Evolutionary conservation across 2,888 invertebrate species (phyloP).

Genomic region (Luperina nickerlii): DNA sequence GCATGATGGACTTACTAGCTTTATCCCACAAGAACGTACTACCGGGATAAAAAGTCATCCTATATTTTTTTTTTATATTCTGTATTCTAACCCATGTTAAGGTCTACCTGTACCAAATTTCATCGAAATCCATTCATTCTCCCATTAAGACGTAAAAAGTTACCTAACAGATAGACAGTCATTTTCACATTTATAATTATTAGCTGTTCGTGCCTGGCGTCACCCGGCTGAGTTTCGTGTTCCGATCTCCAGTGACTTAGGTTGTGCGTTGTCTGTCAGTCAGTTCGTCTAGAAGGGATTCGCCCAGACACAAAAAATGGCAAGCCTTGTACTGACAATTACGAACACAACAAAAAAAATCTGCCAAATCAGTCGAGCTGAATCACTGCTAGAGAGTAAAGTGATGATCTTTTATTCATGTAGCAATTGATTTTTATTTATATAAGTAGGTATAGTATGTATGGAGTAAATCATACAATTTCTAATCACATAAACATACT

Average conservation of each 20-base stretch:
- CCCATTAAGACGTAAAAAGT: neutral
- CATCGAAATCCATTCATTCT: neutral
- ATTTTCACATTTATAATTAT: no score
- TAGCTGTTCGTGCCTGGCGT: neutral
- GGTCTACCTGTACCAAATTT: neutral
- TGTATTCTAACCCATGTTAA: neutral
- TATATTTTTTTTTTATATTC: neutral
- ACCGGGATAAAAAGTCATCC: neutral
- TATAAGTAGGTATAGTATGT: neutral
- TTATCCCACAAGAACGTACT: neutral
- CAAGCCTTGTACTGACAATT: neutral
- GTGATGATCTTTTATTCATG: neutral
- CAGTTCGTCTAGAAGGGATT: neutral
- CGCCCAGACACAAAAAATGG: neutral
- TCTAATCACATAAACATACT: slow-evolving; percentile 1
- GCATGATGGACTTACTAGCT: neutral
- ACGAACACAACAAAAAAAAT: neutral
- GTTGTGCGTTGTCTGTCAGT: neutral
- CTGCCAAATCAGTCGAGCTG: neutral
- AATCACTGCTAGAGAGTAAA: neutral
- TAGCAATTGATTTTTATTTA: neutral
- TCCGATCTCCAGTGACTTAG: neutral
- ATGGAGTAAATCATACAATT: neutral
- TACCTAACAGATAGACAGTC: neutral
- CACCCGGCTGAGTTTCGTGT: neutral